These are phyloP conservation scores for Varanus salvator DNA, from an alignment of 2,113 vertebrate species.

Conservation along the genomic window DNA sequence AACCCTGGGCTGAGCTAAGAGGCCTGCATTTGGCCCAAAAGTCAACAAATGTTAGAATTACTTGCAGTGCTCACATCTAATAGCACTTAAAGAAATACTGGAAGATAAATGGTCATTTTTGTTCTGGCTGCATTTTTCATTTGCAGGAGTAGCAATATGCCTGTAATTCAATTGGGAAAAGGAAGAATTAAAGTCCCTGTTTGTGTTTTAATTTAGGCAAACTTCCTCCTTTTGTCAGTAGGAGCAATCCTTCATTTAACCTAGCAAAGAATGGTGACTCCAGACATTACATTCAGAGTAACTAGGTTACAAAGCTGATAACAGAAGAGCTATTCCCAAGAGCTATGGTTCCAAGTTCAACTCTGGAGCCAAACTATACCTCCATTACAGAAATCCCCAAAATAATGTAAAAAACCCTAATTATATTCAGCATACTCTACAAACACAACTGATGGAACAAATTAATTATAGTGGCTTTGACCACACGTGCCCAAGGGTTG, in stretches of 20 bases:
- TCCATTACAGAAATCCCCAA: background rate
- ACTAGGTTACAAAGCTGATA: background rate
- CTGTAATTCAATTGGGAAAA: slow-evolving; percentile 1
- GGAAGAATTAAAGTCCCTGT: slow-evolving; percentile 7
- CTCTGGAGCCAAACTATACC: background rate
- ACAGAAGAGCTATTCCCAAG: background rate
- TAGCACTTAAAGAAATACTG: background rate
- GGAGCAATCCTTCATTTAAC: background rate
- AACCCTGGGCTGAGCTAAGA: background rate
- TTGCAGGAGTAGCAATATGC: background rate
- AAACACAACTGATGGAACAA: background rate
- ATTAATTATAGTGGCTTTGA: background rate
- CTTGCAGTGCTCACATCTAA: slow-evolving; percentile 5
- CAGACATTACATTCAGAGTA: background rate
- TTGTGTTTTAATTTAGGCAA: background rate
- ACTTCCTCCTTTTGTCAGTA: background rate
- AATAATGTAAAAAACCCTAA: background rate
- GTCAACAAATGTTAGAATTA: background rate
- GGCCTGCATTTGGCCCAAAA: rapidly evolving
- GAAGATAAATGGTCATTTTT: slow-evolving; percentile 1
- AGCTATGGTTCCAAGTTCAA: background rate
- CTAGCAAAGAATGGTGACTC: background rate
- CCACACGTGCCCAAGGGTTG: background rate
- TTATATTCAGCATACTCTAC: background rate
- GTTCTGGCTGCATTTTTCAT: background rate